Evolutionary conservation across 2,797 vertebrate genomes (phyloP), one percentile per base, ranked within the genome.

Genomic region (Peromyscus nudipes): DNA sequence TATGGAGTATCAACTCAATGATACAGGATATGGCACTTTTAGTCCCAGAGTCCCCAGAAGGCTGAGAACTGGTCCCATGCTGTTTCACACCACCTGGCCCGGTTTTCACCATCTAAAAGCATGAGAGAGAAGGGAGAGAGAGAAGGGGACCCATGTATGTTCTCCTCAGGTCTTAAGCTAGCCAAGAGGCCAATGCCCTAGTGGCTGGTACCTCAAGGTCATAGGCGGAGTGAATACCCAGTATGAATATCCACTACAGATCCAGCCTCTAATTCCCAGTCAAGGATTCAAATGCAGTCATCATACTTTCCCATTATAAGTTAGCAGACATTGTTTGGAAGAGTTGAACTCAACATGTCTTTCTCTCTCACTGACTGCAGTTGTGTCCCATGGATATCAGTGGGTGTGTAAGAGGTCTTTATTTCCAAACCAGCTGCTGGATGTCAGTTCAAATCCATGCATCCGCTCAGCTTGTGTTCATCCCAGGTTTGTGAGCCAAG

Each of bases 401-500:
- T 52, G 73, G 46, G 40, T 8, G 31, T 34, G 43, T 25, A 89
- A 92, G n/a, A 89, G 14, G 27, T 81, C 25, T 93, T 75, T 87
- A 21, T 89, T 96, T 67, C 85, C 14, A 80, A 52, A 85, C 34
- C 6, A 46, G 55, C 69, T 82, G 23, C 43, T 21, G 17, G 12
- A 69, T 69, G 43, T n/a, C 83, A 34, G 5, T 80, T 85, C 43
- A 65, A 14, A 29, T 94, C 75, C 62, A 67, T 16, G 52, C 84
- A 82, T 92, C 34, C 37, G 65, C 79, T 75, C 12, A 49, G 14
- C 60, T 62, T 62, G 76, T 80, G 65, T 83, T 96, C 49, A 37
- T 77, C 82, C 16, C 64, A 27, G 67, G 27, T 85, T 84, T 90
- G 40, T 95, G 94, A 96, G 62, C 43, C 73, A 92, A 62, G 29